Base-by-base conservation (phyloP, 2,888 invertebrate species). In the Reticulitermes lucifugus region DNA sequence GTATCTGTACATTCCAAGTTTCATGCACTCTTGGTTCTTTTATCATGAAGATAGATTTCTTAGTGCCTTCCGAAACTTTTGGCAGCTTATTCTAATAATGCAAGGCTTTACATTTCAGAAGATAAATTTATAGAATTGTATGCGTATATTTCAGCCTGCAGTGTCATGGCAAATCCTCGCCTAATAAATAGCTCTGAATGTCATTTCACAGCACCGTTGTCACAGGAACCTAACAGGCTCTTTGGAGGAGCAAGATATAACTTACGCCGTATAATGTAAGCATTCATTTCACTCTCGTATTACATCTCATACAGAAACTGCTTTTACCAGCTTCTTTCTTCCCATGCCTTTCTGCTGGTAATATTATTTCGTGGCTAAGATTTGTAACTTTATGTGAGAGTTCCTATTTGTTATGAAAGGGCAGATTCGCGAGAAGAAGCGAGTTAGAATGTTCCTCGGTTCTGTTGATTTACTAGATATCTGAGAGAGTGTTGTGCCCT, bases 341-440 rank as follows among this genome's bases (percentile, higher is more conserved):
- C 65, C 9, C 14, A 65, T 73, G 21, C 41, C 73, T 7, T 41
- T 41, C 41, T 35, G 6, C 12, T 22, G 73, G 73, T 41, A 73
- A 73, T 41, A 41, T 41, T 41, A 73, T 73, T 73, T 73, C 73
- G 22, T 73, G 71, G 71, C 35, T 29, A n/a, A 71, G 71, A 71
- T 71, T 71, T 71, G 71, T 35, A 35, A 35, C 71, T 35, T 25
- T 7, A 71, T 71, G 29, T 29, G 71, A 71, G 71, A 35, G 7
- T 29, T 29, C 29, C 29, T 71, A 71, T 71, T 71, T 71, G 41
- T 41, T 73, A 41, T 41, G 14, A 65, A n/a, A 55, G 18, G 14
- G 55, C 55, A 55, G 55, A 55, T 0, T n/a, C 1, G 25, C 5
- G 25, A 65, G 65, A 25, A 65, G n/a, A 6, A 65, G 65, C 2